These are phyloP conservation scores for Genyomyrus donnyi DNA, from an alignment of 2,113 vertebrate species.

Conservation along the genomic window DNA sequence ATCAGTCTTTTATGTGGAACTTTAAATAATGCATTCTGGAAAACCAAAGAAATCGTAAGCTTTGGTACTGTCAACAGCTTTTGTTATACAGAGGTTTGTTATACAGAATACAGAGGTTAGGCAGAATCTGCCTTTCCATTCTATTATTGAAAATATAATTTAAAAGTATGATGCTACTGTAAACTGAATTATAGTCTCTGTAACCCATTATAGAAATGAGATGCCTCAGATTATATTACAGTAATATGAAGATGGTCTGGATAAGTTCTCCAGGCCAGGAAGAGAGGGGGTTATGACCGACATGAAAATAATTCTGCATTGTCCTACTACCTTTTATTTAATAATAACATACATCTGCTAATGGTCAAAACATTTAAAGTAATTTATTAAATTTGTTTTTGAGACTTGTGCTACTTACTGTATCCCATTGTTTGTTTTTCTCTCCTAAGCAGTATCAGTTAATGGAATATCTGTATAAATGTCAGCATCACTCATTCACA, in stretches of 20 bases:
- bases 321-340: background rate
- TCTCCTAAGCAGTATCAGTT: background rate
- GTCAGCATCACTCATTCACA: background rate
- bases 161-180: background rate
- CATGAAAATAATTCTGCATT: background rate
- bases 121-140: background rate
- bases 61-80: background rate
- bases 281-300: background rate
- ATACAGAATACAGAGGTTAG: background rate
- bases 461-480: background rate
- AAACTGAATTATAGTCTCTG: conserved; percentile 1
- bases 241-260: background rate
- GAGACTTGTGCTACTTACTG: background rate
- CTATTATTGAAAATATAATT: background rate
- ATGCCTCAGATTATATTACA: background rate
- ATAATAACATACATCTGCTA: background rate
- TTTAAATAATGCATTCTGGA: background rate
- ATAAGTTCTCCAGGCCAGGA: background rate
- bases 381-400: background rate
- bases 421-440: background rate
- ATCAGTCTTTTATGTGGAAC: background rate
- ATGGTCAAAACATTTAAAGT: background rate
- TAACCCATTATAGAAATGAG: background rate
- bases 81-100: too few species aligned
- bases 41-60: background rate